Evolutionary conservation across 2,113 vertebrate species (phyloP).

Genomic region (Ophthalmolycus amberensis): DNA sequence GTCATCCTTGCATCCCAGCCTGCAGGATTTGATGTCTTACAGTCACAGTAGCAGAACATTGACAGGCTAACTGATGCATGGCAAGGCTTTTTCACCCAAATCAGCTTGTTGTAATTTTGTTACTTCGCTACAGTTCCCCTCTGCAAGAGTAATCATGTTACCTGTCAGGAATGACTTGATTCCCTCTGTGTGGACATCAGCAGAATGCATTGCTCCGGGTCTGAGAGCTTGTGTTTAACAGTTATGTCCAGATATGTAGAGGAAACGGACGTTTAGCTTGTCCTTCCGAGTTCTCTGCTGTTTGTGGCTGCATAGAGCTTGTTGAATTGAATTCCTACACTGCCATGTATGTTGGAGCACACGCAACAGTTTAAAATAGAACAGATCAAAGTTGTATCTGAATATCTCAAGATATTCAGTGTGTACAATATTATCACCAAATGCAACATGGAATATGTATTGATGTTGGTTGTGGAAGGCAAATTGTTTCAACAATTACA

Average conservation of each 20-base stretch:
- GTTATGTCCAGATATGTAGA: not conserved
- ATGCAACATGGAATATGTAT: not conserved
- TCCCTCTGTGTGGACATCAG: slow-evolving; percentile 31
- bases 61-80: slow-evolving; percentile 31
- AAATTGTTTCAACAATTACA: not conserved
- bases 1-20: not conserved
- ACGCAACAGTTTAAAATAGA: not conserved
- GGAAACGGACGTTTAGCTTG: not conserved
- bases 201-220: slow-evolving; percentile 35
- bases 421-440: not conserved
- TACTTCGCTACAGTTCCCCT: slow-evolving; percentile 52
- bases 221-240: slow-evolving; percentile 34
- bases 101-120: slow-evolving; percentile 44
- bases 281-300: slow-evolving; percentile 20
- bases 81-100: slow-evolving; percentile 21
- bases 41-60: slow-evolving; percentile 17
- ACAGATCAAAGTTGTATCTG: slow-evolving; percentile 10
- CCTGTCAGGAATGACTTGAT: slow-evolving; percentile 26
- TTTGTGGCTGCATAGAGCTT: slow-evolving; percentile 5
- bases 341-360: not conserved
- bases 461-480: not conserved
- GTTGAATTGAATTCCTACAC: not conserved
- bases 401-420: slow-evolving; percentile 10
- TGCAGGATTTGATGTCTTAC: slow-evolving; percentile 14
- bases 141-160: slow-evolving; percentile 23